Evolutionary conservation across 1,140 invertebrate species (phyloP), one percentile per base, ranked within the genome.

Genomic region (Bicyclus anynana): DNA sequence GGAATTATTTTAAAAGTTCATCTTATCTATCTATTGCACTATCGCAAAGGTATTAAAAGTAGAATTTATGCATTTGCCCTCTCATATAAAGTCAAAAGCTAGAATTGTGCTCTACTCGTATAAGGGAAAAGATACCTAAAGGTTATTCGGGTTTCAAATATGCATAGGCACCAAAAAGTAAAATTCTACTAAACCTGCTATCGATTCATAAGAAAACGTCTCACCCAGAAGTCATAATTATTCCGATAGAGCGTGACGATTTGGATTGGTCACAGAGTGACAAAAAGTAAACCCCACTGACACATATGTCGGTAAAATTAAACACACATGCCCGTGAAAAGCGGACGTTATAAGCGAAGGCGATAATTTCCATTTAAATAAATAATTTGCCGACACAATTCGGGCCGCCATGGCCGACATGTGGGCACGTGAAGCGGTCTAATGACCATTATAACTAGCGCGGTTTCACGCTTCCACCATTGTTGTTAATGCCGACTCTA

Each of bases 291-390:
- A 57, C 51, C 56, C 61, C 23, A 40, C 61, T 38, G 37, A 52
- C 64, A 47, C 77, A 79, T 66, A 80, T 81, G 80, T 72, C 67
- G 65, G 53, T 68, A 51, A 58, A 69, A 80, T 73, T 69, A 69
- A 67, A 62, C 67, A 52, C 75, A 77, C 71, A 81, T 76, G 73
- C 72, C 73, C 69, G 68, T 74, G 72, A 71, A 73, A 73, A 64
- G 66, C 61, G 74, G 65, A 59, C 74, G 72, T 78, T 73, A 69
- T 67, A 74, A 74, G 69, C 59, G 44, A 47, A 47, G 44, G 44
- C 75, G 73, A 78, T 79, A 82, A 84, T 84, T 87, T 83, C 71
- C 84, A 77, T 87, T 84, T 84, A 84, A 87, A 87, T 86, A 84
- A 86, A 86, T 87, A 84, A 87, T 87, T 84, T 76, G 78, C 74